Percentiles rank a stretch among this genome's conserved stretches.
phyloP scores from a whole-genome alignment of 35 echinoderm and acorn worm genomes.

The Stichopus chloronotus region DNA sequence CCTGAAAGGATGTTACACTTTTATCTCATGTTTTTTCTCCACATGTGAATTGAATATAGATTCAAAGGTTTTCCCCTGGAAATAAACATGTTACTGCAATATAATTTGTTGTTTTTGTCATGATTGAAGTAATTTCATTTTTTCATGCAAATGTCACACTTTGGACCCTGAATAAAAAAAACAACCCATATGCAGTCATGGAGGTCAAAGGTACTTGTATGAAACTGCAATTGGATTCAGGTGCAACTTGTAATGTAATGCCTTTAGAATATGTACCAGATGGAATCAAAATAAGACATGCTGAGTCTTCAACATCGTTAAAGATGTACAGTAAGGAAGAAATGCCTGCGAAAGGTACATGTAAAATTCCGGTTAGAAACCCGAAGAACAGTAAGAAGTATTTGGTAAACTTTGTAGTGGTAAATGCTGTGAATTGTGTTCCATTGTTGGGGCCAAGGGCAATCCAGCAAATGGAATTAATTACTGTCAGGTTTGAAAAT shows the following conservation, averaged over 20 bases:
- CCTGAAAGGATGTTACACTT: constrained; percentile 3
- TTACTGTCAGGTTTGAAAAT: constrained; percentile 35
- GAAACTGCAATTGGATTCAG: constrained; percentile 63
- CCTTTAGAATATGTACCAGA: constrained; percentile 27
- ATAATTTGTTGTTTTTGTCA: not conserved
- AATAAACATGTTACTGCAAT: constrained; percentile 28
- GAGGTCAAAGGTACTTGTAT: not conserved
- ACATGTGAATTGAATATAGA: constrained; percentile 39
- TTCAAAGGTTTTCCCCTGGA: constrained; percentile 13
- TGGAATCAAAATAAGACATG: not conserved
- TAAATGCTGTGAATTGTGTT: not conserved
- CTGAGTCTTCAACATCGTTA: not conserved
- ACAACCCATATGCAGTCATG: constrained; percentile 35
- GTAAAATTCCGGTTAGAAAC: constrained; percentile 48
- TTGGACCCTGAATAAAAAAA: constrained; percentile 22
- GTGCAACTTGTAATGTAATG: constrained; percentile 59
- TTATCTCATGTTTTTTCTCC: not conserved
- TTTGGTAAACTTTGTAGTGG: constrained; percentile 22
- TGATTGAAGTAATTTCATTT: constrained; percentile 12
- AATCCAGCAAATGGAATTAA: constrained; percentile 51
- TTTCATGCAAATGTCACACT: constrained; percentile 23
- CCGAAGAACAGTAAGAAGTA: constrained; percentile 58
- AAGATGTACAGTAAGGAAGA: constrained; percentile 40
- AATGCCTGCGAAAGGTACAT: constrained; percentile 47
- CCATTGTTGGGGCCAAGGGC: constrained; percentile 34